Percentiles rank a stretch among this genome's conserved stretches.
These are phyloP conservation scores for Gisinianus flammeolus DNA, from an alignment of 2,888 invertebrate genomes.

Conservation along the genomic window DNA sequence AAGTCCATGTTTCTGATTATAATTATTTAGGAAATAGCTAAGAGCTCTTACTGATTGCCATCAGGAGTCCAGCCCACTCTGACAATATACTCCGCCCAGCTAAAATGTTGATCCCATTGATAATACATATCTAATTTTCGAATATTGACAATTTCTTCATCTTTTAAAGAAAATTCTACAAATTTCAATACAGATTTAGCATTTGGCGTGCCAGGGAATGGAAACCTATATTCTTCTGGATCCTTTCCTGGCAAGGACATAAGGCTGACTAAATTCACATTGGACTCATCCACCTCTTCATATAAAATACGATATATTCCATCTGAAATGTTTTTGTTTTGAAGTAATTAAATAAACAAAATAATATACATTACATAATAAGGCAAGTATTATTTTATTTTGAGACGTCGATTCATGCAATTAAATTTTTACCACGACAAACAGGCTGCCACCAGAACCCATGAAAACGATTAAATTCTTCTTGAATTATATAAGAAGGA, in stretches of 20 bases:
- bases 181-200: constrained; percentile 83
- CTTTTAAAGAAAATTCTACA: constrained; percentile 67
- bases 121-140: constrained; percentile 77
- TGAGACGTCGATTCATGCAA: neutral
- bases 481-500: constrained; percentile 98
- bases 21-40: too few species aligned
- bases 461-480: constrained; percentile 94
- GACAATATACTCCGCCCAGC: constrained; percentile 94
- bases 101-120: constrained; percentile 79
- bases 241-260: constrained; percentile 56
- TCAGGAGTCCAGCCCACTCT: constrained; percentile 64
- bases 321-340: constrained; percentile 47
- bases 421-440: constrained; percentile 14
- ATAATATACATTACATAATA: neutral
- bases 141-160: constrained; percentile 75
- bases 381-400: neutral
- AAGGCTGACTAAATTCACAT: constrained; percentile 86
- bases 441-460: constrained; percentile 98
- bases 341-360: neutral
- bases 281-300: constrained; percentile 70
- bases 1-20: too few species aligned
- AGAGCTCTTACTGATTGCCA: neutral
- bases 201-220: constrained; percentile 86
- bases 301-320: constrained; percentile 64
- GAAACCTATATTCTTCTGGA: constrained; percentile 69